Evolutionary conservation across 1,140 invertebrate genomes (phyloP).

Genomic region (Drosophila subobscura): DNA sequence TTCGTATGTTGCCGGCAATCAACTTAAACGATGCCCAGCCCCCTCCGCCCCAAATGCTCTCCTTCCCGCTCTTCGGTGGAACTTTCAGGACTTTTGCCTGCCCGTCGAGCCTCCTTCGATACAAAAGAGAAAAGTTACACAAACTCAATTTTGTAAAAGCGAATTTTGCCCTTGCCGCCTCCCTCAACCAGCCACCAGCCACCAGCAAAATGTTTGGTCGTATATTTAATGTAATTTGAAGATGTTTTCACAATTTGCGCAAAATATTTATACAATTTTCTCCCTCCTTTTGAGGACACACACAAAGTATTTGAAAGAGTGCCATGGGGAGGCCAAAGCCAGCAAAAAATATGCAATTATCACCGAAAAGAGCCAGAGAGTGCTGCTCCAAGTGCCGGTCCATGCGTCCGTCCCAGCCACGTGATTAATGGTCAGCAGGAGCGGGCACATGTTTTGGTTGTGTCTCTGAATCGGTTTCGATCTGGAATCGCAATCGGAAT

Average conservation of each 20-base stretch:
- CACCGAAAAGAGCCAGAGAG: slow-evolving; percentile 2
- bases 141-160: slow-evolving; percentile 68
- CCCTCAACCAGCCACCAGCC: too few species aligned
- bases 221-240: slow-evolving; percentile 40
- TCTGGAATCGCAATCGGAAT: slow-evolving; percentile 24
- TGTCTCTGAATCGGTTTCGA: slow-evolving; percentile 1
- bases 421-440: slow-evolving; percentile 44
- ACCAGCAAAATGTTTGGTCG: neutral
- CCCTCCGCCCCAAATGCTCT: slow-evolving; percentile 5
- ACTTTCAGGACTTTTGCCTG: too few species aligned
- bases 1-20: slow-evolving; percentile 34
- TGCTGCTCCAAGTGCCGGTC: neutral
- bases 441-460: slow-evolving; percentile 10
- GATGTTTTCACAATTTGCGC: slow-evolving; percentile 32
- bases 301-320: slow-evolving; percentile 1
- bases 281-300: neutral
- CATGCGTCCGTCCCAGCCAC: neutral
- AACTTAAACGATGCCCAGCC: slow-evolving; percentile 33
- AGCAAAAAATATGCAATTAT: slow-evolving; percentile 25
- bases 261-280: slow-evolving; percentile 40
- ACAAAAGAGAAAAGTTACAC: slow-evolving; percentile 48
- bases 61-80: neutral
- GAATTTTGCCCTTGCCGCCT: slow-evolving; percentile 1
- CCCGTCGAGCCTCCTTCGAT: too few species aligned
- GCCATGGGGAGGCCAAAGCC: too few species aligned